Conservation (phyloP, 2,113 vertebrate species). For the Capreolus pygargus region DNA sequence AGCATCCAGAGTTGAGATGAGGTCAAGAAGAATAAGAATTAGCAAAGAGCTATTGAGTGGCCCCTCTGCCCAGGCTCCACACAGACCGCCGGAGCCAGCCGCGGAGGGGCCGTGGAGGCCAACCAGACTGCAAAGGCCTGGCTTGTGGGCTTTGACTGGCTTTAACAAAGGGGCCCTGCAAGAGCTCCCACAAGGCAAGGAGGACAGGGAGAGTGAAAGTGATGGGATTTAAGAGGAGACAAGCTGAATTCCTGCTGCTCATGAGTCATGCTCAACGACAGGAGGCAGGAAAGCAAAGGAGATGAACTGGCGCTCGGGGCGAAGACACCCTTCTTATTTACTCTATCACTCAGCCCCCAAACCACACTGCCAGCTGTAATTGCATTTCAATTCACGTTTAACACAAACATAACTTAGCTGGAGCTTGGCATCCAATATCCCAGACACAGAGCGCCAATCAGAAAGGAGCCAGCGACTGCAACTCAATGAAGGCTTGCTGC, state of each 20-base stretch:
- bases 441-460: conserved; percentile 34
- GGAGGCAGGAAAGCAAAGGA: conserved; percentile 51
- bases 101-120: neutral
- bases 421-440: conserved; percentile 66
- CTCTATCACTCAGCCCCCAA: conserved; percentile 62
- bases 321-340: conserved; percentile 50
- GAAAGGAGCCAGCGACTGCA: conserved; percentile 39
- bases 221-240: conserved; percentile 28
- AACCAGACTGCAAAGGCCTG: neutral
- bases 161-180: neutral
- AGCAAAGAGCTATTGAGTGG: neutral
- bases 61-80: neutral
- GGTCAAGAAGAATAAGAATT: neutral
- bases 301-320: conserved; percentile 50
- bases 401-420: conserved; percentile 73
- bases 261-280: conserved; percentile 46
- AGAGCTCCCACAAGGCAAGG: neutral
- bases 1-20: neutral
- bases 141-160: neutral
- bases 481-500: neutral
- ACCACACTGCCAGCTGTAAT: conserved; percentile 66
- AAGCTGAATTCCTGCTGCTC: neutral
- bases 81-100: fast-evolving
- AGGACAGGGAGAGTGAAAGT: conserved; percentile 10
- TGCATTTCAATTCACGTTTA: conserved; percentile 75